Conservation (phyloP, 2,113 vertebrate species). For the Micronycteris hirsuta region DNA sequence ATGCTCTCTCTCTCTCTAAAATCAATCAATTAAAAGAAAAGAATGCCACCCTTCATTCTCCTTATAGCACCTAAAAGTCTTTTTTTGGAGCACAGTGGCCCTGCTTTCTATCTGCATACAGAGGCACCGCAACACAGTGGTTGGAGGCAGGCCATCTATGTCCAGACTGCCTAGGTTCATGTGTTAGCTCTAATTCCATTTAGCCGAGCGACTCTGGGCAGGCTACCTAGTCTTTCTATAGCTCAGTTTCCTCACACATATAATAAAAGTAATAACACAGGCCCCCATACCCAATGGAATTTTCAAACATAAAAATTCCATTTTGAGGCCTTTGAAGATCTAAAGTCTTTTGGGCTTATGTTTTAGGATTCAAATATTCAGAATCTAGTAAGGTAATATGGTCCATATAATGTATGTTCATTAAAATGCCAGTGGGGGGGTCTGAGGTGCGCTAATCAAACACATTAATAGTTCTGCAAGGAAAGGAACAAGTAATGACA, state of each 20-base stretch:
- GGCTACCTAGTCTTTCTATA: neutral
- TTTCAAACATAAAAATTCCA: no score
- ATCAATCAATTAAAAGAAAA: no score
- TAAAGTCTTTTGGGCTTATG: neutral
- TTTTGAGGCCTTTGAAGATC: no score
- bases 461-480: neutral
- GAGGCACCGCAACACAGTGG: neutral
- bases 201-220: neutral
- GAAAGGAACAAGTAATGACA: conserved; percentile 3
- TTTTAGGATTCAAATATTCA: neutral
- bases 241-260: neutral
- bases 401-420: neutral
- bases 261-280: neutral
- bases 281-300: neutral
- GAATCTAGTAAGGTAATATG: neutral
- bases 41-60: neutral
- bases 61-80: neutral
- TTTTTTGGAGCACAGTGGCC: neutral
- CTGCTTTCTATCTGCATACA: neutral
- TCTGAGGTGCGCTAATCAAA: neutral
- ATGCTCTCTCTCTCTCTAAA: no score
- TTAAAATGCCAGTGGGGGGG: neutral
- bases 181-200: neutral
- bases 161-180: neutral
- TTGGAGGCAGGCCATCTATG: neutral